Evolutionary conservation across 2,113 vertebrate species (phyloP), one percentile per base, ranked within the genome.

Genomic region (Campylomormyrus tamandua): DNA sequence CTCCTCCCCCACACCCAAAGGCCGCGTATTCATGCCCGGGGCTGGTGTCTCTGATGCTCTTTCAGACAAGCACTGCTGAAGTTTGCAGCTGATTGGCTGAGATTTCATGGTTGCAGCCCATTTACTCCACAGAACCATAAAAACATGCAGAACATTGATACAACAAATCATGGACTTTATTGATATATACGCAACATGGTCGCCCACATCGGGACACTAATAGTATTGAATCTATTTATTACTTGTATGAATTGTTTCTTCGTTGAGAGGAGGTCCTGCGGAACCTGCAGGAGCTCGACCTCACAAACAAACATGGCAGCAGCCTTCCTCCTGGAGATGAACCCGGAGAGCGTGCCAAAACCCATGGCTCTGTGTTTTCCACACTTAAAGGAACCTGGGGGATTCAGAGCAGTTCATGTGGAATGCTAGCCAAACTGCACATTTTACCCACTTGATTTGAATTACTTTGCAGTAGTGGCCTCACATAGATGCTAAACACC

Each of bases 231-330:
- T 27, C 62, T 27, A 13, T 66, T 27, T 66, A 27, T 66, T 66
- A 27, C 62, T 66, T 27, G 24, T 3, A 27, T 66, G 62, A 27
- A 66, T 10, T 66, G n/a, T 27, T 66, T 27, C n/a, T 27, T 3
- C 3, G 62, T 11, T 66, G 8, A 21, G 53, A 21, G 19, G 53
- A 56, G 53, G 53, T 21, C 53, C 53, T 21, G 53, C 1, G 19
- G 21, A 24, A 58, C 56, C 21, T 24, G 53, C 53, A n/a, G 58
- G 58, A n/a, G 24, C 58, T 62, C 0, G 7, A n/a, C 21, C 31
- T 42, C 35, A 90, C 89, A 92, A 92, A 91, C 80, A 91, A 50
- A 70, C 70, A 17, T 13, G 58, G 74, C 46, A 74, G 87, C 53
- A 46, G 84, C 88, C 42, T 90, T 62, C 58, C 88, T 90, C 70